phyloP scores from a whole-genome alignment of 2,888 invertebrate genomes.

The Thalpophila matura region DNA sequence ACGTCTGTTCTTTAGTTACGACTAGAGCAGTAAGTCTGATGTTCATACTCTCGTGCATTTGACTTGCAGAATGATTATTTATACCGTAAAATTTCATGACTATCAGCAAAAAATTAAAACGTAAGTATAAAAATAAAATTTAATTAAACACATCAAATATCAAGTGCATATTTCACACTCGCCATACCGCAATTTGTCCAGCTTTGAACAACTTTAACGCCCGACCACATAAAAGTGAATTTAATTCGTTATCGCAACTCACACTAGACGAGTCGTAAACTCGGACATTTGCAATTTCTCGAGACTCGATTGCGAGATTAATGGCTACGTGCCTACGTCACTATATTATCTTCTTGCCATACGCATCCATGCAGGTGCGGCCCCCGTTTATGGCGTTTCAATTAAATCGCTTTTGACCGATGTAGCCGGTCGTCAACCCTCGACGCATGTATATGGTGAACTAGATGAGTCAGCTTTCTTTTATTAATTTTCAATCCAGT shows the following conservation, averaged over 20 bases:
- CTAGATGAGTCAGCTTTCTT: conserved; percentile 59
- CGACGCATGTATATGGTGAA: conserved; percentile 41
- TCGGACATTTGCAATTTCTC: conserved; percentile 63
- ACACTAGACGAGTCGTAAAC: conserved; percentile 52
- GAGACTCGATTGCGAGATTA: conserved; percentile 65
- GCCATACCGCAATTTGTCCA: conserved; percentile 32
- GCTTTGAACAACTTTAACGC: conserved; percentile 30
- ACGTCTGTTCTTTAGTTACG: too few relatives aligned
- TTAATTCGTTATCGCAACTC: conserved; percentile 49
- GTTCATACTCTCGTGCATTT: too few relatives aligned
- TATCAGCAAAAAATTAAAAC: too few relatives aligned
- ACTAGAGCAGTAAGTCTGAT: too few relatives aligned
- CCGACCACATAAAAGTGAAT: conserved; percentile 47
- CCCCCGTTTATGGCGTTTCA: conserved; percentile 83
- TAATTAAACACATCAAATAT: conserved; percentile 25
- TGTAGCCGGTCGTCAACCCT: conserved; percentile 66
- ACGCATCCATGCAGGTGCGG: conserved; percentile 75
- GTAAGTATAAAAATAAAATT: conserved; percentile 5
- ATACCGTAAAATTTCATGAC: too few relatives aligned
- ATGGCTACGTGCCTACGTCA: conserved; percentile 59
- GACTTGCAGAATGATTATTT: too few relatives aligned
- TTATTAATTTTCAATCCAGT: conserved; percentile 54
- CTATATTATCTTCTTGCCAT: conserved; percentile 60
- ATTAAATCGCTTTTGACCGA: conserved; percentile 87
- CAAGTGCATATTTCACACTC: conserved; percentile 9